Evolutionary conservation across 2,888 invertebrate genomes (phyloP).

Genomic region (Synergus laeviventris): DNA sequence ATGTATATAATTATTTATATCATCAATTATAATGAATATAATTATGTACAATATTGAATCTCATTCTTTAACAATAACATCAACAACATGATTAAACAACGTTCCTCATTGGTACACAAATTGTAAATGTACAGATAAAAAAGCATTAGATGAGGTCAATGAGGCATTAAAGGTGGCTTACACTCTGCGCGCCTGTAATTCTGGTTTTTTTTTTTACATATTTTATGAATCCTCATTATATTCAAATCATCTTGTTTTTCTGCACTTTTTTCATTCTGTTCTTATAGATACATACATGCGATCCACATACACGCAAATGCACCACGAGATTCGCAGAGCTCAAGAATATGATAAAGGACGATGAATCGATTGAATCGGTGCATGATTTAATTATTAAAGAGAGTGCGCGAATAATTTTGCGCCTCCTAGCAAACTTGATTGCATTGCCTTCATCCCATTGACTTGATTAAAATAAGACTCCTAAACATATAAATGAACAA

Average conservation of each 20-base stretch:
- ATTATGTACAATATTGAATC: constrained; percentile 87
- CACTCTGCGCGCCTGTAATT: constrained; percentile 68
- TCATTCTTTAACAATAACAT: constrained; percentile 87
- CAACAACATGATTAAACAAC: constrained; percentile 83
- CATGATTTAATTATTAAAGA: constrained; percentile 74
- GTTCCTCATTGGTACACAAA: constrained; percentile 76
- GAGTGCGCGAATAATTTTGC: constrained; percentile 63
- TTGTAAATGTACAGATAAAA: constrained; percentile 77
- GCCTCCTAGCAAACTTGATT: constrained; percentile 51
- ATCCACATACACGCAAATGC: constrained; percentile 66
- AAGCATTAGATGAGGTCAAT: constrained; percentile 76
- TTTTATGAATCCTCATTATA: constrained; percentile 43
- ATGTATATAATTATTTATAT: constrained; percentile 77
- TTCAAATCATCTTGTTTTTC: constrained; percentile 39
- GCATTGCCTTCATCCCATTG: neutral
- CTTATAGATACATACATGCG: constrained; percentile 62
- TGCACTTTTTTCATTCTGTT: constrained; percentile 52
- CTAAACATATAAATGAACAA: neutral
- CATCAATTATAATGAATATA: constrained; percentile 85
- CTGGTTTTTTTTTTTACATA: constrained; percentile 51
- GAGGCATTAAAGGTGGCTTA: constrained; percentile 74
- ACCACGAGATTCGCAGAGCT: constrained; percentile 48
- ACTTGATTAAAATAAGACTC: neutral
- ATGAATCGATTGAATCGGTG: constrained; percentile 71
- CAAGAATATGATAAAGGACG: constrained; percentile 57